Evolutionary conservation across 2,797 vertebrate genomes (phyloP).

Genomic region (Anas bahamensis): DNA sequence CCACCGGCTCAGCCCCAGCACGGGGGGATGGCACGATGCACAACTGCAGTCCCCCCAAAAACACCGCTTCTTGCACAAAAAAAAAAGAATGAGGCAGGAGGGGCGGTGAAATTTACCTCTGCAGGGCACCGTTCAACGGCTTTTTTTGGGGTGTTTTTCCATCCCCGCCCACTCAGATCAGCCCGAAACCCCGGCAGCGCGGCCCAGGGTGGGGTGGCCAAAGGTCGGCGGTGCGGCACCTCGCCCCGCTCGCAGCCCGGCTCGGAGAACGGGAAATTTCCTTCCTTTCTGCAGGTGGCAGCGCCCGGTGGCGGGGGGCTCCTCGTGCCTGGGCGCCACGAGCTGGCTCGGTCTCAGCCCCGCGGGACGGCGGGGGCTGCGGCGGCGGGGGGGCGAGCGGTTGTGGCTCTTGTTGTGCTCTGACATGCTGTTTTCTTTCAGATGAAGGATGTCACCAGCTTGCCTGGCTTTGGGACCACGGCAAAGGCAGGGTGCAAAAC

Average conservation of each 20-base stretch:
- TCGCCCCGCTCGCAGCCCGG: neutral
- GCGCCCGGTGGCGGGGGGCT: neutral
- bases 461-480: constrained; percentile 88
- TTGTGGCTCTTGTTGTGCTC: constrained; percentile 80
- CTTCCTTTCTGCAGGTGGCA: neutral
- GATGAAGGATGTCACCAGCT: constrained; percentile 89
- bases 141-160: neutral
- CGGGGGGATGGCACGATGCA: fast-evolving
- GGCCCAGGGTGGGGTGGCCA: constrained; percentile 41
- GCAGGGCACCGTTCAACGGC: neutral
- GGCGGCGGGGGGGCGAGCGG: neutral
- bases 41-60: fast-evolving
- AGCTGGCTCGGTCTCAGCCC: neutral
- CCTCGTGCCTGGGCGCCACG: neutral
- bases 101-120: neutral
- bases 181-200: neutral
- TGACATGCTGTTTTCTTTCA: constrained; percentile 92
- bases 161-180: neutral
- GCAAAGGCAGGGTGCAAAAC: constrained; percentile 90
- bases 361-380: neutral
- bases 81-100: neutral
- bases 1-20: neutral
- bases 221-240: constrained; percentile 2
- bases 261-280: neutral
- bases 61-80: neutral